Percentiles rank a stretch among this genome's conserved stretches.
phyloP scores from a whole-genome alignment of 2,797 vertebrate genomes.

The Caiman crocodilus region DNA sequence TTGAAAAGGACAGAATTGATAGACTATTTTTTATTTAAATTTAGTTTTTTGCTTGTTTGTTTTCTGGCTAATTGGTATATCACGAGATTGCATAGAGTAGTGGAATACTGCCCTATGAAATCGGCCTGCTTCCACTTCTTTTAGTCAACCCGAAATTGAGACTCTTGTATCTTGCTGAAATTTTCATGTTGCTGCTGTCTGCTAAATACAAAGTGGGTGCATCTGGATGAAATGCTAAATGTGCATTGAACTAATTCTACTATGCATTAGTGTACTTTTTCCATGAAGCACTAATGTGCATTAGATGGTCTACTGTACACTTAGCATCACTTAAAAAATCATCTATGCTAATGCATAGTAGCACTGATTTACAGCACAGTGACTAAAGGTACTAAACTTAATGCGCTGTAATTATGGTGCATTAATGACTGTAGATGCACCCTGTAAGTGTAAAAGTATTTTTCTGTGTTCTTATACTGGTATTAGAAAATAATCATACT shows the following conservation, averaged over 20 bases:
- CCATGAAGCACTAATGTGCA: too few species aligned
- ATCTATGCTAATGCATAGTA: too few species aligned
- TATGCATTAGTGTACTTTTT: too few species aligned
- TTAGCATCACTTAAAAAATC: too few species aligned
- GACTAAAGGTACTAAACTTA: too few species aligned
- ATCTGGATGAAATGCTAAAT: not conserved
- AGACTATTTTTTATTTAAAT: conserved; percentile 1
- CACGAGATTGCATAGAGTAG: not conserved
- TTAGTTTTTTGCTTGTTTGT: not conserved
- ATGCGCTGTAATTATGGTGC: too few species aligned
- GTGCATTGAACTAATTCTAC: not conserved
- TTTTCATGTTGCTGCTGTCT: not conserved
- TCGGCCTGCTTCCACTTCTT: not conserved
- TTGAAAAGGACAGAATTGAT: conserved; percentile 20
- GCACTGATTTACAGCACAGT: too few species aligned
- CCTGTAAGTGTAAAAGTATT: too few species aligned
- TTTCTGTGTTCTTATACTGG: too few species aligned
- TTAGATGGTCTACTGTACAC: too few species aligned
- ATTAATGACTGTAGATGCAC: too few species aligned
- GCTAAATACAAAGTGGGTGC: not conserved
- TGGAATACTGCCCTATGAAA: conserved; percentile 3
- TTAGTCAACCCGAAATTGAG: not conserved
- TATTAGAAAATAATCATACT: not conserved
- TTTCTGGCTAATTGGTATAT: not conserved
- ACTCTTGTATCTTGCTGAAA: not conserved